phyloP scores from a whole-genome alignment of 2,797 vertebrate genomes.

The Notoglanidium macrostoma region DNA sequence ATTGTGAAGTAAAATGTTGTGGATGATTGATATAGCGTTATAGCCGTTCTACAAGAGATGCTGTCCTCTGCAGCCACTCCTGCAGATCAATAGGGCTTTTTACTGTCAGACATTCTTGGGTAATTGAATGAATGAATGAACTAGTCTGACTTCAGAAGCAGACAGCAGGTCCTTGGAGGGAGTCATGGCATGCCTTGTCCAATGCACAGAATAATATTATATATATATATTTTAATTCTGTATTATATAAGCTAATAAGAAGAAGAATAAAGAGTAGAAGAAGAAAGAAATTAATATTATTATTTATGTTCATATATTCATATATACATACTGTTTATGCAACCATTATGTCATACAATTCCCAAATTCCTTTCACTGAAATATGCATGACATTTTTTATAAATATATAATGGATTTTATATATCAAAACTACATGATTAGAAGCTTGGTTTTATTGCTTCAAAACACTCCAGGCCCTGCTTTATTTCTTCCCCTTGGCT shows the following conservation, averaged over 20 bases:
- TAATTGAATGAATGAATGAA: slow-evolving; percentile 45
- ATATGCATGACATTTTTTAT: background rate
- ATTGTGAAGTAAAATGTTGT: slow-evolving; percentile 44
- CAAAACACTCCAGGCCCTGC: background rate
- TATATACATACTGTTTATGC: background rate
- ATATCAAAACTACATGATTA: background rate
- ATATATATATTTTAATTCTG: background rate
- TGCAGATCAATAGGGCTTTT: slow-evolving; percentile 49
- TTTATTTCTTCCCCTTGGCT: slow-evolving; percentile 1
- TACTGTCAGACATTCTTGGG: slow-evolving; percentile 49
- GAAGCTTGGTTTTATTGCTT: background rate
- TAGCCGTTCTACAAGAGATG: slow-evolving; percentile 41
- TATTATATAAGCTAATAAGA: background rate
- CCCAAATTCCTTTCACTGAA: background rate
- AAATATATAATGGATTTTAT: background rate
- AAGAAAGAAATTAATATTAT: too few species aligned
- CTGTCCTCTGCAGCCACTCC: slow-evolving; percentile 39
- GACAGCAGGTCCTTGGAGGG: slow-evolving; percentile 26
- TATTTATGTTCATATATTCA: too few species aligned
- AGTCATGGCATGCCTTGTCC: background rate
- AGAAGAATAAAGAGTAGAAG: too few species aligned
- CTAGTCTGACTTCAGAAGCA: slow-evolving; percentile 34
- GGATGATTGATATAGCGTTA: slow-evolving; percentile 42
- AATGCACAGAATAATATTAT: background rate
- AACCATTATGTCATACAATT: background rate